phyloP scores from a whole-genome alignment of 2,888 invertebrate species.

The Dichetophora obliterata region DNA sequence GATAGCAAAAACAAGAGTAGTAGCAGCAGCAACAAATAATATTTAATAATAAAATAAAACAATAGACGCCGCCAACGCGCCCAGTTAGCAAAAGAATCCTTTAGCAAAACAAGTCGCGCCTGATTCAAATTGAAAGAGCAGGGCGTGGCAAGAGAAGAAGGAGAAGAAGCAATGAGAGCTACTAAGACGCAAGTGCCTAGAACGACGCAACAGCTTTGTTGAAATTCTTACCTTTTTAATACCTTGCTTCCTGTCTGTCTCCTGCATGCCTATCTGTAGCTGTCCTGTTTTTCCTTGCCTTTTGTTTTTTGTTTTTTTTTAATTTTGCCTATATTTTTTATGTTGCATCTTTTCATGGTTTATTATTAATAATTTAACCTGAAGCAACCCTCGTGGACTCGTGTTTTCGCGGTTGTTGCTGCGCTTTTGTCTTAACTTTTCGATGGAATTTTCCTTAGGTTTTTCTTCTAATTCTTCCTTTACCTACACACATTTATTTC shows the following conservation, averaged over 20 bases:
- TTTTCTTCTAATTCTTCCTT: conserved; percentile 28
- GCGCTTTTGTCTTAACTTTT: conserved; percentile 34
- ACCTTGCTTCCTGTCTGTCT: not conserved
- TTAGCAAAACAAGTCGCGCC: not conserved
- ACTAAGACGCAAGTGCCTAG: not conserved
- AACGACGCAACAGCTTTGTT: not conserved
- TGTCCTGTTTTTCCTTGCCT: not conserved
- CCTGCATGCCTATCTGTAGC: not conserved
- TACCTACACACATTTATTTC: conserved; percentile 21
- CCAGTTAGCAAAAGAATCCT: not conserved
- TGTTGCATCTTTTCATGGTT: conserved; percentile 14
- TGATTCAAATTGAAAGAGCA: not conserved
- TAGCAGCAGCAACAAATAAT: conserved; percentile 29
- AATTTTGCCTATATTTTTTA: not conserved
- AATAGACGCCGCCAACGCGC: not conserved
- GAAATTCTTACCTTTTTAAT: conserved; percentile 4
- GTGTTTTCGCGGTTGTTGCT: not conserved
- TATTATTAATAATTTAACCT: conserved; percentile 35
- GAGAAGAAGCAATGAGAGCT: not conserved
- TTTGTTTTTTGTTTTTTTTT: not conserved
- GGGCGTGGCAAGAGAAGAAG: not conserved
- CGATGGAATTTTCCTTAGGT: conserved; percentile 49
- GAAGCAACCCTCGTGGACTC: too few relatives aligned
- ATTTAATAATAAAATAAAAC: conserved; percentile 45
- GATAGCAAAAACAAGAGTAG: not conserved